Base-by-base conservation (phyloP, 2,113 vertebrate genomes). In the Gymnocephalus cernua region DNA sequence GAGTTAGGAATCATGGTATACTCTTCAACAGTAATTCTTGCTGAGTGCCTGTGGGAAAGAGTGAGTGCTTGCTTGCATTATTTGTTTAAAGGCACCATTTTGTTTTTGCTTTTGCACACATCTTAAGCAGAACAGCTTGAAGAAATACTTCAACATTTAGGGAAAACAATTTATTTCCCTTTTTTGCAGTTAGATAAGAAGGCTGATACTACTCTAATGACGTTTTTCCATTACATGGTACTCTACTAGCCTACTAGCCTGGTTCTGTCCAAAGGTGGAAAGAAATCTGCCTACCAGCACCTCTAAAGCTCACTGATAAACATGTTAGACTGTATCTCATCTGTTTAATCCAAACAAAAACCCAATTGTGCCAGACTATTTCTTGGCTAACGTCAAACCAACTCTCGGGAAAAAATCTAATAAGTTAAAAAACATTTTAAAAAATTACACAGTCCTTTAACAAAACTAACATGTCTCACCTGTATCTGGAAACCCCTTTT, bases 11-110 rank as follows among this genome's bases (percentile, higher is more conserved):
- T 73, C 79, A 65, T 56, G 57, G 77, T 44, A 25, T 58, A 82
- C 35, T 53, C 80, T 71, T 86, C 54, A 81, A 19, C 75, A 56
- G 23, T 71, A 48, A 66, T 32, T 65, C 25, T 29, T 47, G n/a
- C 6, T 8, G 44, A 29, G 64, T 27, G 58, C 15, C 19, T 53
- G 19, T 72, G 48, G 59, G 57, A 64, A 77, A 72, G 54, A 48
- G 15, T 77, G 45, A 74, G 57, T 70, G 16, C 23, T 53, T 67
- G 75, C 18, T 54, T 64, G 75, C 4, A 57, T 64, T 69, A 19
- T 32, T 56, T 72, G 27, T 67, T 67, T 58, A 71, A 45, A 66
- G 3, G 9, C 56, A 13, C 21, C 47, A 8, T 54, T 73, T 82
- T 16, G 6, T 64, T 62, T 57, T 47, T n/a, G 19, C 21, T 77